Percentiles rank a stretch among this genome's conserved stretches.
Evolutionary conservation across 2,888 invertebrate genomes (phyloP).

Genomic region (Neria commutata): DNA sequence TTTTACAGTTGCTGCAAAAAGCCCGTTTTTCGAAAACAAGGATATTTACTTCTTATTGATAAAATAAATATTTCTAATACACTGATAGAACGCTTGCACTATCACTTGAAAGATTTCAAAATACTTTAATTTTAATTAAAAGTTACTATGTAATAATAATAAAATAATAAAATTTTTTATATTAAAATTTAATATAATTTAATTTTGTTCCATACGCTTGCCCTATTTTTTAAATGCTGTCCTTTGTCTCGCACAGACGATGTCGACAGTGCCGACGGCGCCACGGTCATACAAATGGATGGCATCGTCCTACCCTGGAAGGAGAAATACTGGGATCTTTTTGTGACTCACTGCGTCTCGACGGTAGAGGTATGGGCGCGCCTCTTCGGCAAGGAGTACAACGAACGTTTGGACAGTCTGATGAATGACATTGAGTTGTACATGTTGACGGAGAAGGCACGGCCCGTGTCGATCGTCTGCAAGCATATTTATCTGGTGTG

Average conservation of each 20-base stretch:
- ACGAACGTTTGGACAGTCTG: conserved; percentile 65
- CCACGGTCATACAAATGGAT: conserved; percentile 35
- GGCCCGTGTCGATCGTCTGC: conserved; percentile 39
- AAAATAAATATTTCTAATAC: too few relatives aligned
- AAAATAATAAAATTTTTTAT: too few relatives aligned
- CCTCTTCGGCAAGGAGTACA: conserved; percentile 70
- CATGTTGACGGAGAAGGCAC: conserved; percentile 48
- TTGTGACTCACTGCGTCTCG: conserved; percentile 68
- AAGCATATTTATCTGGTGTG: conserved; percentile 58
- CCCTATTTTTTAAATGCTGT: background rate
- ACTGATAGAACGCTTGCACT: too few relatives aligned
- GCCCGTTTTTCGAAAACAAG: too few relatives aligned
- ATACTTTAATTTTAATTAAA: too few relatives aligned
- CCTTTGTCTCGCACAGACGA: background rate
- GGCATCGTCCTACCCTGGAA: conserved; percentile 46
- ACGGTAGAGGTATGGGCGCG: conserved; percentile 72
- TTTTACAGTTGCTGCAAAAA: too few relatives aligned
- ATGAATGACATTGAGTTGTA: conserved; percentile 64
- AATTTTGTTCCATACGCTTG: background rate
- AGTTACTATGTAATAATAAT: too few relatives aligned
- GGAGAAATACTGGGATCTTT: conserved; percentile 65
- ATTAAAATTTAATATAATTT: background rate
- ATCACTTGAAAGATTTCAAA: too few relatives aligned
- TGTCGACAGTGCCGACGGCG: background rate
- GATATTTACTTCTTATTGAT: too few relatives aligned